Evolutionary conservation across 2,113 vertebrate genomes (phyloP), one percentile per base, ranked within the genome.

Genomic region (Calonectris borealis): DNA sequence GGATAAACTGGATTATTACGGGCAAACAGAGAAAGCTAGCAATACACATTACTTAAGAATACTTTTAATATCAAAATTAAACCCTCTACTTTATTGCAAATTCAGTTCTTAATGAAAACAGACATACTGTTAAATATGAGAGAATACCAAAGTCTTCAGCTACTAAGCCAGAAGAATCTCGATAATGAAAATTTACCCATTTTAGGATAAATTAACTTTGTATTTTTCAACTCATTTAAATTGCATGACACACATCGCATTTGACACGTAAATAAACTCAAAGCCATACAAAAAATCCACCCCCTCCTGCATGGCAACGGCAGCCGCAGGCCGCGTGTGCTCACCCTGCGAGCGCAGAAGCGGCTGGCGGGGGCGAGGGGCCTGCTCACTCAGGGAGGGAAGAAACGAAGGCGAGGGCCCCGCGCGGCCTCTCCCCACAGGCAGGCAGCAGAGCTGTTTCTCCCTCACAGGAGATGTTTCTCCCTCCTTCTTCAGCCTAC

Each of bases 291-390:
- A 49, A 42, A 13, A 49, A n/a, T 21, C 24, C 38, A n/a, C 7
- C 15, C 10, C 19, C 6, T 48, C 11, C 6, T 46, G 61, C 44
- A 8, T 0, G 0, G 27, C 5, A 5, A 18, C 1, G 9, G 54
- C 25, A 54, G 34, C 57, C 11, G 44, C 12, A 16, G 40, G 12
- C 36, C 18, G 34, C 3, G 2, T 0, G 2, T 2, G 13, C 17
- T 54, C 4, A 1, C 9, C 5, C n/a, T 13, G 25, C 0, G 15
- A 15, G 36, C 25, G 2, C 27, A 40, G 40, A 40, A 22, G 16
- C 34, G 36, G 26, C 32, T 51, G 61, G 11, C 31, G 20, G 44
- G 40, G 18, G 14, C 10, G 1, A 3, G 15, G 16, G 9, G 12
- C 31, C 49, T 14, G 65, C 22, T 11, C 20, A 6, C 10, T 2